These are phyloP conservation scores for Aphidius ervi DNA, from an alignment of 1,140 invertebrate species.

Conservation along the genomic window DNA sequence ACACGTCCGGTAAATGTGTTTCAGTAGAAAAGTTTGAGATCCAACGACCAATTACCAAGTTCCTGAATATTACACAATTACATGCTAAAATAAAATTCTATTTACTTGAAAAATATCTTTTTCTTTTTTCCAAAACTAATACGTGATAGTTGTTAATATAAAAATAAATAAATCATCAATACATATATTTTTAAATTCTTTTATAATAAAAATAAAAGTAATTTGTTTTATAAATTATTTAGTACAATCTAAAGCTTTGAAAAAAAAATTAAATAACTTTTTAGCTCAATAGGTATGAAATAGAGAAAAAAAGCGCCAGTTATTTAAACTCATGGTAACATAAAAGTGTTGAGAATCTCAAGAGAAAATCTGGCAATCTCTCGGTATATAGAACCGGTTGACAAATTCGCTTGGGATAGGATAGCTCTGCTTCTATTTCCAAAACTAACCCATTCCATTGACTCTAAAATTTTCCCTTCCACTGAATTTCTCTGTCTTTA, in stretches of 20 bases:
- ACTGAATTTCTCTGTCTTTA: too few species aligned
- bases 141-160: too few species aligned
- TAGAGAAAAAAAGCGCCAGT: background rate
- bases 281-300: background rate
- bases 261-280: too few species aligned
- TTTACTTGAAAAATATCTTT: background rate
- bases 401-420: background rate
- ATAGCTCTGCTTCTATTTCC: too few species aligned
- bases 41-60: conserved; percentile 22
- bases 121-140: too few species aligned
- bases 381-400: conserved; percentile 9
- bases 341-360: conserved; percentile 18
- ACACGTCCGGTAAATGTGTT: conserved; percentile 18
- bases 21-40: conserved; percentile 8
- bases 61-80: conserved; percentile 24
- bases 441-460: too few species aligned
- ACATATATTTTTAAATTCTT: too few species aligned
- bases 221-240: too few species aligned
- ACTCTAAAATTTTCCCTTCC: too few species aligned
- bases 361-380: conserved; percentile 16
- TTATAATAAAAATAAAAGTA: too few species aligned
- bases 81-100: conserved; percentile 4
- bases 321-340: conserved; percentile 1
- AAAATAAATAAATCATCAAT: too few species aligned
- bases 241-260: too few species aligned